Base-by-base conservation (phyloP, 1,140 invertebrate species). In the Matsumurasca onukii region DNA sequence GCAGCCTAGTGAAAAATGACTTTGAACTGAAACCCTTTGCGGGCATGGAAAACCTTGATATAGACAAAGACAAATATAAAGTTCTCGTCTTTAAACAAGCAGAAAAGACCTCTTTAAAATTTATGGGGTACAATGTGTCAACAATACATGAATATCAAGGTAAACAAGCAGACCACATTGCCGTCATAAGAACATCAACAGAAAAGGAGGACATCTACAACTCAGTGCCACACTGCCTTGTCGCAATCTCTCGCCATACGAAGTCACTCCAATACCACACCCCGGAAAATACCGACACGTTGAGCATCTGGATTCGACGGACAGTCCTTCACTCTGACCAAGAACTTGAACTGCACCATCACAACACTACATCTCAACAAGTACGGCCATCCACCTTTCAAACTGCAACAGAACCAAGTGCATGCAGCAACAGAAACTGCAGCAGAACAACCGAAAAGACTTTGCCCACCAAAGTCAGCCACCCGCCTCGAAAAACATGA, bases 121-220 rank as follows among this genome's bases (percentile, higher is more conserved):
- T 12, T 12, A 12, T 45, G 39, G 39, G 39, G 9, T 45, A 45
- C n/a, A 45, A 45, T 45, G 39, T n/a, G 9, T 45, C n/a, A 9
- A 45, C 39, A 45, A 45, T 45, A 9, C 39, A 45, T n/a, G 39
- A 45, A 45, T 45, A 45, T 45, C 39, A 45, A 45, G 39, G 39
- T 9, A 45, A n/a, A n/a, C 39, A 45, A n/a, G 39, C 39, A 45
- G n/a, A 45, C 9, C 39, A 45, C 39, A 45, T 45, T 45, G 39
- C 39, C n/a, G 39, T 45, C 9, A n/a, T 45, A 45, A 12, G 39
- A 9, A 12, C n/a, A 45, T 45, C 39, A 45, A 45, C 9, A 9
- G n/a, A 9, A 45, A 45, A 45, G n/a, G 39, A 45, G 9, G 39
- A 45, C 9, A 45, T 45, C 9, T 45, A 45, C 39, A 45, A 45